phyloP scores from a whole-genome alignment of 2,888 invertebrate genomes.

The Sympetrum striolatum region DNA sequence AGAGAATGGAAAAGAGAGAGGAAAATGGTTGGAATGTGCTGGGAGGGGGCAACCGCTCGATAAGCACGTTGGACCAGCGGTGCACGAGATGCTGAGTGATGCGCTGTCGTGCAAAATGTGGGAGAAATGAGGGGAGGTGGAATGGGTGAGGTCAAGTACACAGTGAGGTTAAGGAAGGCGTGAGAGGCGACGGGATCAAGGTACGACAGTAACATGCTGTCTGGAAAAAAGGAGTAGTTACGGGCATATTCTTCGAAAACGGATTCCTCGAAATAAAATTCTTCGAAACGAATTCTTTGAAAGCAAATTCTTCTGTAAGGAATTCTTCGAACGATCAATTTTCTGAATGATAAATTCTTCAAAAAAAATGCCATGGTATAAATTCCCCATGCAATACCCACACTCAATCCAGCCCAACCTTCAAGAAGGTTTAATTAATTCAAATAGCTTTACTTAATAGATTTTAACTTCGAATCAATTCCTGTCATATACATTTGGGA shows the following conservation, averaged over 20 bases:
- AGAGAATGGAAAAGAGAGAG: background rate
- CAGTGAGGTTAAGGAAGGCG: background rate
- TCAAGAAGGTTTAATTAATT: no score
- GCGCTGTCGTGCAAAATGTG: background rate
- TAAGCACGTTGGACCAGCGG: background rate
- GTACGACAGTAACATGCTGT: background rate
- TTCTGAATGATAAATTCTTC: no score
- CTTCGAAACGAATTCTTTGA: no score
- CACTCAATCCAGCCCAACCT: no score
- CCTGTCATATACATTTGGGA: no score
- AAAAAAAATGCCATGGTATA: no score
- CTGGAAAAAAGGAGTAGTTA: background rate
- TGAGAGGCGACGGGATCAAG: background rate
- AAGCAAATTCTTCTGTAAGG: no score
- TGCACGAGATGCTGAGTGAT: background rate
- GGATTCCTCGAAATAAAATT: no score
- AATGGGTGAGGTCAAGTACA: background rate
- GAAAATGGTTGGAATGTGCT: background rate
- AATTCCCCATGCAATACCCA: no score
- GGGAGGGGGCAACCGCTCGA: background rate
- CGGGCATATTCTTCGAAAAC: background rate
- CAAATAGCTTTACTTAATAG: no score
- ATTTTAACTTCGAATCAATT: no score
- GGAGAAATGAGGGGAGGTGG: background rate
- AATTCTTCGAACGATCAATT: no score